phyloP scores from a whole-genome alignment of 2,797 vertebrate species.

The Lerista edwardsae region DNA sequence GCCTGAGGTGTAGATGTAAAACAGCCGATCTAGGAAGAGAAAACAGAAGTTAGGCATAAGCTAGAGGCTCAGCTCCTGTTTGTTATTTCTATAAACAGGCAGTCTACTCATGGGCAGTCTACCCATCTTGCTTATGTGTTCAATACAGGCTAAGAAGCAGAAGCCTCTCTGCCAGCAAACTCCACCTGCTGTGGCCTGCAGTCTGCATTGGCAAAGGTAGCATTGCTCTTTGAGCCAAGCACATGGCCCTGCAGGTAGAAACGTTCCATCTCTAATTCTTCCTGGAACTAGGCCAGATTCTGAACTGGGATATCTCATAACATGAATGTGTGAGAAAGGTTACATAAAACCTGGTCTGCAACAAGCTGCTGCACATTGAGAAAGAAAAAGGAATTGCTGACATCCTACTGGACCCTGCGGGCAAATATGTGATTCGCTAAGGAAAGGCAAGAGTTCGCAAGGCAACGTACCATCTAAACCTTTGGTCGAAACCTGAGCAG shows the following conservation, averaged over 20 bases:
- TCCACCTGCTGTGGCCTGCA: rapidly evolving
- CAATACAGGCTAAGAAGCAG: neutral
- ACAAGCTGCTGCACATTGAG: neutral
- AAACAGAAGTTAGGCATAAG: neutral
- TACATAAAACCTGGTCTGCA: neutral
- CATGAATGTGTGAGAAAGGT: neutral
- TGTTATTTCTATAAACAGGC: neutral
- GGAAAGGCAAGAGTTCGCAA: neutral
- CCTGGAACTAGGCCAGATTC: neutral
- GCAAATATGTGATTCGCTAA: neutral
- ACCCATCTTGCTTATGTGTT: neutral
- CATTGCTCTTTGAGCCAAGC: neutral
- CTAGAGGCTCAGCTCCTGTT: neutral
- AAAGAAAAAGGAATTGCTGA: neutral
- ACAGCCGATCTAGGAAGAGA: slow-evolving; percentile 80
- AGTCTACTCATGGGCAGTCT: neutral
- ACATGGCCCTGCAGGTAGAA: rapidly evolving
- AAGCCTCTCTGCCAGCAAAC: neutral
- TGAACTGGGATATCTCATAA: rapidly evolving
- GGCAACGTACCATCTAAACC: slow-evolving; percentile 86
- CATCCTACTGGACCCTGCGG: neutral
- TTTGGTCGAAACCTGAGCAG: slow-evolving; percentile 71
- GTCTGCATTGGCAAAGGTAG: neutral
- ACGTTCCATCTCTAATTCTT: neutral
- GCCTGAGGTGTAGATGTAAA: slow-evolving; percentile 94